Conservation (phyloP, 2,113 vertebrate species). For the Channa argus region DNA sequence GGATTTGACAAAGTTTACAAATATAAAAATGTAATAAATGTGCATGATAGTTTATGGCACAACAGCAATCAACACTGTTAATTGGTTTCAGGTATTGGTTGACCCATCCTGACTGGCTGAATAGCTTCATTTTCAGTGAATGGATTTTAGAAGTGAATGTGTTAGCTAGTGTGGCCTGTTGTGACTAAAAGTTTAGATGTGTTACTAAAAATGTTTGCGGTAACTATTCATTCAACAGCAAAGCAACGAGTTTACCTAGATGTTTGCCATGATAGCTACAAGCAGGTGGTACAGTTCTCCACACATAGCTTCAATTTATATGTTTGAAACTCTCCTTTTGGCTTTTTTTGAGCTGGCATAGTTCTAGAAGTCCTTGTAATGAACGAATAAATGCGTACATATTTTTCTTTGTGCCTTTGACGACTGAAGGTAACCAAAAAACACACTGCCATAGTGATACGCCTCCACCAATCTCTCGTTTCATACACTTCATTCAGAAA, state of each 20-base stretch:
- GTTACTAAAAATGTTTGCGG: constrained; percentile 11
- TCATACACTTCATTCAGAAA: neutral
- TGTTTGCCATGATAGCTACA: neutral
- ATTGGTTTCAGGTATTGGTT: neutral
- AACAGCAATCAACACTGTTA: neutral
- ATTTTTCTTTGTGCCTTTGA: constrained; percentile 9
- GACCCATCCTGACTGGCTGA: neutral
- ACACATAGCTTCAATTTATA: neutral
- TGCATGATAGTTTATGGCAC: neutral
- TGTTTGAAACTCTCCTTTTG: constrained; percentile 1
- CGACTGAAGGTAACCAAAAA: neutral
- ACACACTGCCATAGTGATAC: neutral
- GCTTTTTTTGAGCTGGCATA: neutral
- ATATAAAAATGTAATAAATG: neutral
- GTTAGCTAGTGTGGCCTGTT: constrained; percentile 14
- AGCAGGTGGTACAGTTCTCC: neutral
- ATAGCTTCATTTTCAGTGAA: neutral
- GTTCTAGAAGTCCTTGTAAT: constrained; percentile 5
- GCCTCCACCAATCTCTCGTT: neutral
- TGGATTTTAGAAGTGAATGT: constrained; percentile 5
- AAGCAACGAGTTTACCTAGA: neutral
- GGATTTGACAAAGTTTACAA: constrained; percentile 1
- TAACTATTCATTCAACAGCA: neutral
- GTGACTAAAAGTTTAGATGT: constrained; percentile 8
- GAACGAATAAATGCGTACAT: constrained; percentile 9